Base-by-base conservation (phyloP, 2,113 vertebrate species). In the Rhinolophus ferrumequinum region DNA sequence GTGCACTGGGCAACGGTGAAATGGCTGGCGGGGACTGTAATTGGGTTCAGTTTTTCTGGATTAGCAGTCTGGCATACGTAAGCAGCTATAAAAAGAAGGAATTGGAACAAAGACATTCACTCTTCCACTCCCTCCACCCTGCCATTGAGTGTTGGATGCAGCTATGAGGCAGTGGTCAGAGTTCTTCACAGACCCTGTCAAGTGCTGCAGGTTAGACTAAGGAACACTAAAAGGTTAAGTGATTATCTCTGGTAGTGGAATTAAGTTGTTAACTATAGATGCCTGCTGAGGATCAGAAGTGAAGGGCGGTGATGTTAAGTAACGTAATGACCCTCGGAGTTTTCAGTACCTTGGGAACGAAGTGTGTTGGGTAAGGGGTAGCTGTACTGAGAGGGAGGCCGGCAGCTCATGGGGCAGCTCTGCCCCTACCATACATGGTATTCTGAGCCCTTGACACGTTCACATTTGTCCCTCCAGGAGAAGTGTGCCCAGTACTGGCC, bases 401-500 rank as follows among this genome's bases (percentile, higher is more conserved):
- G 47, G 66, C 28, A 44, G 22, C 44, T 80, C 19, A 2, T 9
- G 41, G 35, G 30, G 19, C 56, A 60, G 35, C 19, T 30, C 50
- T 82, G 22, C 33, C 58, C 76, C 84, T 80, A 6, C 15, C 8
- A 56, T 1, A 30, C 0, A 0, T 41, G 22, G 12, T 62, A 14
- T 41, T 83, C 64, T 44, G 33, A 81, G 47, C 12, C 35, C 60
- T 44, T 90, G 56, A 70, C 66, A 22, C 41, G 66, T 41, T 79
- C 35, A 38, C 21, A 6, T 90, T 54, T 75, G 72, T 94, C 62
- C 75, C 47, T 87, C 41, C 95, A 99, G 99, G 99, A 99, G 96
- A 99, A 99, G 94, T 99, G 99, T 98, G 99, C 99, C 90, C 99
- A 99, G 98, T 99, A 99, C 94, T 99, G 99, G 99, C 99, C 99